Percentiles rank a stretch among this genome's conserved stretches.
phyloP scores from a whole-genome alignment of 1,140 invertebrate species.

The Nylanderia fulva region DNA sequence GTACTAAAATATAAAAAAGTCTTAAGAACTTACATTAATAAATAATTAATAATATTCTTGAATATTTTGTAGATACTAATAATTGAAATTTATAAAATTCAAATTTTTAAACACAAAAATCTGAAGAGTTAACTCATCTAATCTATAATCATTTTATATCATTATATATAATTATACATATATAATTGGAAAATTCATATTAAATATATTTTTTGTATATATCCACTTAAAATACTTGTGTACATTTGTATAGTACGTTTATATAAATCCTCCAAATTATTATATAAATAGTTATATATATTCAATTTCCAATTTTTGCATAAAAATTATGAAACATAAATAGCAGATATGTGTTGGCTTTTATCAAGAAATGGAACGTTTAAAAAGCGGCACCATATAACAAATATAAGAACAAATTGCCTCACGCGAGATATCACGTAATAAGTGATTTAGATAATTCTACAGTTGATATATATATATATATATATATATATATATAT shows the following conservation, averaged over 20 bases:
- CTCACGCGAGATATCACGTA: neutral
- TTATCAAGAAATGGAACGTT: neutral
- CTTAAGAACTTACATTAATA: neutral
- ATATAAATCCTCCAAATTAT: neutral
- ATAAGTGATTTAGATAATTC: neutral
- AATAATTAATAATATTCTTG: neutral
- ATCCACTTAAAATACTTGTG: too few species aligned
- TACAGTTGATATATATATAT: too few species aligned
- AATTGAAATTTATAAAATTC: neutral
- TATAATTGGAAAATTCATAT: neutral
- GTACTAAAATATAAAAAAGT: neutral
- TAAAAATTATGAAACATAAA: neutral
- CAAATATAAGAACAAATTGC: too few species aligned
- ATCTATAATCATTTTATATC: neutral
- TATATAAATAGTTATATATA: neutral
- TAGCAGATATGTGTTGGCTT: too few species aligned
- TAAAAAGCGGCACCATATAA: neutral
- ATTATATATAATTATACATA: neutral
- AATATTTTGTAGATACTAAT: neutral
- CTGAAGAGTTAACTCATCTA: neutral
- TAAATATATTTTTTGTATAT: neutral
- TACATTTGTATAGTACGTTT: neutral
- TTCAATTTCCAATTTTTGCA: neutral
- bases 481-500: too few species aligned
- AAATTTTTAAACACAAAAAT: neutral